Conservation (phyloP, 2,113 vertebrate genomes). For the Ochotona curzoniae region DNA sequence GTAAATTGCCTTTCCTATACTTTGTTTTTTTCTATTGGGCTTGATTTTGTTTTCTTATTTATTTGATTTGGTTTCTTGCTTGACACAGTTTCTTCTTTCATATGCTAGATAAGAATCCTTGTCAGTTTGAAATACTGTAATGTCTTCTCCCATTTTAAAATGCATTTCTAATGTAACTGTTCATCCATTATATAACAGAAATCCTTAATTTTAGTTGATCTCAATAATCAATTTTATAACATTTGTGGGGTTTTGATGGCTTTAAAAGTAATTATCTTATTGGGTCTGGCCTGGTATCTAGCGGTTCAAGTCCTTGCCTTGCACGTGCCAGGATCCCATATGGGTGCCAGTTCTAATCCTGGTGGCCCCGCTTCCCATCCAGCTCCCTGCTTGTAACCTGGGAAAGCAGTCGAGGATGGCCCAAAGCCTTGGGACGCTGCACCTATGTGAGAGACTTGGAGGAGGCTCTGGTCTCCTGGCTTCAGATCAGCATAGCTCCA, state of each 20-base stretch:
- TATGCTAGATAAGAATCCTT: not conserved
- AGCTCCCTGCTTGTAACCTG: no score
- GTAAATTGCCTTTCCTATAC: not conserved
- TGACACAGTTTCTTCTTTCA: not conserved
- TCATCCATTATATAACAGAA: not conserved
- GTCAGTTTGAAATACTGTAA: not conserved
- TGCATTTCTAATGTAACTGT: not conserved
- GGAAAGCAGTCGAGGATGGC: no score
- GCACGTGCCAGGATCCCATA: no score
- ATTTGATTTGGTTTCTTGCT: not conserved
- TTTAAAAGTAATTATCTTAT: not conserved
- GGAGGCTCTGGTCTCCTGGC: no score
- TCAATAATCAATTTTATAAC: conserved; percentile 15
- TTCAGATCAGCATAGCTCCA: no score
- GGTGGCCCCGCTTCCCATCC: no score
- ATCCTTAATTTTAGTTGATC: not conserved
- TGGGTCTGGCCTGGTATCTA: no score
- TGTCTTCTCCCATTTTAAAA: not conserved
- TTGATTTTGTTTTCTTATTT: not conserved
- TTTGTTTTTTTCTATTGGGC: conserved; percentile 21
- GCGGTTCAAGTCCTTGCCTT: no score
- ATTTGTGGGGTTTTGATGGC: not conserved
- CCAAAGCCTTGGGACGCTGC: no score
- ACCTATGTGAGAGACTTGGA: no score
- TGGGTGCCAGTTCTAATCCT: no score